phyloP scores from a whole-genome alignment of 2,113 vertebrate genomes.

The Brachirus orientalis region DNA sequence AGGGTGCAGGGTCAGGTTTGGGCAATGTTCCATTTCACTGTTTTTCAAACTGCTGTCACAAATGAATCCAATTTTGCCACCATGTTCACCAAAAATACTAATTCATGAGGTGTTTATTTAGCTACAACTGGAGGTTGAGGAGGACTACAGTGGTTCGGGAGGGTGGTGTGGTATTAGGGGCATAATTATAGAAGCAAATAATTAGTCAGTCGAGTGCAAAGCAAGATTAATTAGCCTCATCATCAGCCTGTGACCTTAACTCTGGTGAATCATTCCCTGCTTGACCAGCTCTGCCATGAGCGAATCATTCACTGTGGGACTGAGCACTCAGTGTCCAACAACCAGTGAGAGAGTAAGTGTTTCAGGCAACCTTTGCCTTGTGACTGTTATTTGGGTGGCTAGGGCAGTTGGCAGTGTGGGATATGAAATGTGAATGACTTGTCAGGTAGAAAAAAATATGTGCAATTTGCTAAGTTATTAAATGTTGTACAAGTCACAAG shows the following conservation, averaged over 20 bases:
- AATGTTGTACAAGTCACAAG: neutral
- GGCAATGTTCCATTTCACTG: slow-evolving; percentile 23
- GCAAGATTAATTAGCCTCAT: slow-evolving; percentile 75
- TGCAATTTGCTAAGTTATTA: neutral
- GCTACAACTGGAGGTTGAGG: slow-evolving; percentile 41
- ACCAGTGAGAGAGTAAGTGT: slow-evolving; percentile 44
- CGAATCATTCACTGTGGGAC: slow-evolving; percentile 56
- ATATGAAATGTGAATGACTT: slow-evolving; percentile 41
- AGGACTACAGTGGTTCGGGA: slow-evolving; percentile 20
- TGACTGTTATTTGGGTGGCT: slow-evolving; percentile 35
- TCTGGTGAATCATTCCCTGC: slow-evolving; percentile 55
- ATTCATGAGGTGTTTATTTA: slow-evolving; percentile 43
- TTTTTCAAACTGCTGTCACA: slow-evolving; percentile 34
- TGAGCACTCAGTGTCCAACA: slow-evolving; percentile 29
- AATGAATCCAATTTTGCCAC: slow-evolving; percentile 29
- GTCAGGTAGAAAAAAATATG: neutral
- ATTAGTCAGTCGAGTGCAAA: slow-evolving; percentile 71
- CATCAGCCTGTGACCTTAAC: slow-evolving; percentile 71
- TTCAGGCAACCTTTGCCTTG: slow-evolving; percentile 26
- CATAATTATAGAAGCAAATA: slow-evolving; percentile 73
- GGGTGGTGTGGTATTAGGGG: slow-evolving; percentile 37
- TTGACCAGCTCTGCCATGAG: slow-evolving; percentile 60
- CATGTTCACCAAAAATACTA: slow-evolving; percentile 18
- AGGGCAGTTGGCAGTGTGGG: slow-evolving; percentile 29
- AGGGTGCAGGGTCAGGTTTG: slow-evolving; percentile 9